Evolutionary conservation across 2,797 vertebrate genomes (phyloP), one percentile per base, ranked within the genome.

Genomic region (Spea hammondii): DNA sequence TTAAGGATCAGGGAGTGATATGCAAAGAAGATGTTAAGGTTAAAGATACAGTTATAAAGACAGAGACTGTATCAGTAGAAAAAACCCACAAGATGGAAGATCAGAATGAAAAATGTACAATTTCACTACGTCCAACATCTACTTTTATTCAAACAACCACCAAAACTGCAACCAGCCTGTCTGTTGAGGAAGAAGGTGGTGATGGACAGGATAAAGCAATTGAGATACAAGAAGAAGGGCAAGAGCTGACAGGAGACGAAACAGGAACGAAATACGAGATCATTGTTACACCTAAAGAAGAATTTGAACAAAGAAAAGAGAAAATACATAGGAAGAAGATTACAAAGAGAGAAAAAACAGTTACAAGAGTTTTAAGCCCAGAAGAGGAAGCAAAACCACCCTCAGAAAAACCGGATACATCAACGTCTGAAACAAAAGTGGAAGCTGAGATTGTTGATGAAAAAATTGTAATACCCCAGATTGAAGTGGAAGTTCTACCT

Each of bases 301-400:
- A 76, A 49, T 12, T 32, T 17, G 54, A 7, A 8, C 17, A 60
- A 57, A n/a, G 5, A 66, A 77, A 77, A 64, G 47, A 32, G 6
- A 77, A 60, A 62, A 77, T 46, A n/a, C 57, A 70, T 6, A 70
- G 47, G 57, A 70, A 77, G 66, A 68, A 59, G 44, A 57, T 76
- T 17, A 64, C 48, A 62, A 70, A 51, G 55, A 48, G 70, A n/a
- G 75, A 70, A 32, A 77, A 77, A 64, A 70, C 57, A 14, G 17
- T 70, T 46, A 62, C 14, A 4, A n/a, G 45, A 62, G 47, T 51
- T 44, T 5, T 14, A 59, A 53, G 11, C 12, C 48, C 46, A 32
- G 65, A 12, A 13, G 53, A 4, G 49, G 53, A 62, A 11, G 7
- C 9, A 1, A 53, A 44, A 4, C 8, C 17, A 9, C 4, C 54